Percentiles rank a stretch among this genome's conserved stretches.
phyloP scores from a whole-genome alignment of 2,888 invertebrate species.

The Elegia similella region DNA sequence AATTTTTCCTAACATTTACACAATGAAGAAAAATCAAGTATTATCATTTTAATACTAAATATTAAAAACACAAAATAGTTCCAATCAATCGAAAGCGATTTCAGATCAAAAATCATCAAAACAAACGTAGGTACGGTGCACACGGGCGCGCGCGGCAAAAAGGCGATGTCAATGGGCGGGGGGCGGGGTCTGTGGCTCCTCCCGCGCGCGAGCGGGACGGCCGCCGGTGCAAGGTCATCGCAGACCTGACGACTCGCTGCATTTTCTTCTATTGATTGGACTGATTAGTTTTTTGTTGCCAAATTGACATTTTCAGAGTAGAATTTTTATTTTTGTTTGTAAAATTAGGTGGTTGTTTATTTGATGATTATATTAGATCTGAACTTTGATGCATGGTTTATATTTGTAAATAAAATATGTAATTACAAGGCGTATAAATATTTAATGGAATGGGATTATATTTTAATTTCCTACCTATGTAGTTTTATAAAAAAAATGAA shows the following conservation, averaged over 20 bases:
- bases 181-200: constrained; percentile 61
- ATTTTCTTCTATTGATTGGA: constrained; percentile 15
- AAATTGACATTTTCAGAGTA: not conserved
- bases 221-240: constrained; percentile 43
- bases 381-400: too few relatives aligned
- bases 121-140: constrained; percentile 37
- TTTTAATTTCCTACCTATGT: too few relatives aligned
- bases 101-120: constrained; percentile 12
- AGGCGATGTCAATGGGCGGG: constrained; percentile 69
- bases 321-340: not conserved
- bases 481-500: too few relatives aligned
- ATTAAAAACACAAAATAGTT: not conserved
- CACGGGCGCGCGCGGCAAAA: constrained; percentile 44
- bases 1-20: not conserved
- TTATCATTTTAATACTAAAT: too few relatives aligned
- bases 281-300: constrained; percentile 15
- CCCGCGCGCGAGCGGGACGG: constrained; percentile 27
- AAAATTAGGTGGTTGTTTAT: not conserved
- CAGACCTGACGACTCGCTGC: constrained; percentile 38
- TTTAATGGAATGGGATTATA: too few relatives aligned
- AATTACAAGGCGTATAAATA: too few relatives aligned
- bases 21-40: constrained; percentile 2
- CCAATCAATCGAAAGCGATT: not conserved
- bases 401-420: too few relatives aligned
- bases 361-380: too few relatives aligned